Percentiles rank a stretch among this genome's conserved stretches.
Evolutionary conservation across 2,888 invertebrate genomes (phyloP).

Genomic region (Apocheima hispidaria): DNA sequence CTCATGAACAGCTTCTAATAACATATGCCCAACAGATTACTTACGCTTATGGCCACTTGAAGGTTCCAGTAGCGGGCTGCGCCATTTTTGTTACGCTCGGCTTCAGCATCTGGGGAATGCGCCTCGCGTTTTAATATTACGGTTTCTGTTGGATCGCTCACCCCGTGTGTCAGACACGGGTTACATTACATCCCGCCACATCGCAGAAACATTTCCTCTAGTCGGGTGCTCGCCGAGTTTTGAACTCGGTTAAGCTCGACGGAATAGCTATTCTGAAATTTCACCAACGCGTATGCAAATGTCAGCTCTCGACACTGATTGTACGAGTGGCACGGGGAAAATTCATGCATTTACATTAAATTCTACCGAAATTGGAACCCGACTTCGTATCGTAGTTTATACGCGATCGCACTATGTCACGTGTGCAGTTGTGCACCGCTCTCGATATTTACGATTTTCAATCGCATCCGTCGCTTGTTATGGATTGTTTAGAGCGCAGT

Average conservation of each 20-base stretch:
- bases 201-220: constrained; percentile 69
- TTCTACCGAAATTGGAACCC: constrained; percentile 81
- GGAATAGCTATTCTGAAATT: constrained; percentile 82
- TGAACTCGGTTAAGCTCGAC: constrained; percentile 80
- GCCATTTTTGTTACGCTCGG: constrained; percentile 55
- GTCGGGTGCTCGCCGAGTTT: constrained; percentile 74
- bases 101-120: constrained; percentile 58
- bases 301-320: constrained; percentile 85
- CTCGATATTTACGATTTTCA: constrained; percentile 80
- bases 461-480: constrained; percentile 68
- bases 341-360: constrained; percentile 86
- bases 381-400: constrained; percentile 76
- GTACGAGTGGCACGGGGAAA: constrained; percentile 83
- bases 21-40: constrained; percentile 69
- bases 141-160: constrained; percentile 56
- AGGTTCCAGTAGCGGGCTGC: constrained; percentile 53
- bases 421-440: constrained; percentile 53
- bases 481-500: constrained; percentile 42
- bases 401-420: constrained; percentile 74
- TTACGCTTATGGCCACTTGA: constrained; percentile 60
- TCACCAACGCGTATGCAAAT: constrained; percentile 84
- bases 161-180: constrained; percentile 65
- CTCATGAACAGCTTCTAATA: constrained; percentile 56
- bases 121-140: constrained; percentile 62
- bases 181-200: constrained; percentile 67